Conservation (phyloP, 2,888 invertebrate species). For the Leptinotarsa peninsularis region DNA sequence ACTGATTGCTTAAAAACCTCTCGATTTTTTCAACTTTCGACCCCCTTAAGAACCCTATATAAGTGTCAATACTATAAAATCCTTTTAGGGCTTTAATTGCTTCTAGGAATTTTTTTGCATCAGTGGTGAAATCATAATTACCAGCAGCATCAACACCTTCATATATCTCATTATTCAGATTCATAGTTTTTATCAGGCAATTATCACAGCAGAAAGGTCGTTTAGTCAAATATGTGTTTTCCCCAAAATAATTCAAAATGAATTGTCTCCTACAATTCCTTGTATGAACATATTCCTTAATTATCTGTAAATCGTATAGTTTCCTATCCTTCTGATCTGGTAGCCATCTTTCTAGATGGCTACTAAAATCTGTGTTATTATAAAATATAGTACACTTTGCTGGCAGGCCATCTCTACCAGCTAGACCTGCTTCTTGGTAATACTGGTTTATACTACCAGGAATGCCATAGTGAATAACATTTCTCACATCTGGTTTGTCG, state of each 20-base stretch:
- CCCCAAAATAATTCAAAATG: constrained; percentile 73
- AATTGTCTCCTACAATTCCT: constrained; percentile 71
- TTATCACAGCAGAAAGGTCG: constrained; percentile 73
- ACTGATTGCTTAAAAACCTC: constrained; percentile 49
- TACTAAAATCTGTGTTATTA: constrained; percentile 66
- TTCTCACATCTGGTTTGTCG: constrained; percentile 78
- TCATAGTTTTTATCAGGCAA: constrained; percentile 65
- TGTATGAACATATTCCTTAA: constrained; percentile 70
- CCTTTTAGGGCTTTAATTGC: constrained; percentile 67
- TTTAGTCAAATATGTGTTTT: constrained; percentile 48
- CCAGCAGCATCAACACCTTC: constrained; percentile 64
- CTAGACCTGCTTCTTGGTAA: constrained; percentile 82
- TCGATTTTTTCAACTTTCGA: constrained; percentile 56
- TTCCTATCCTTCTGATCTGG: no score
- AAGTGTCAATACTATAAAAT: constrained; percentile 57
- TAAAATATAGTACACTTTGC: constrained; percentile 72
- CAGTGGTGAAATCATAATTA: constrained; percentile 68
- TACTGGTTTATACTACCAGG: constrained; percentile 78
- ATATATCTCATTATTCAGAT: constrained; percentile 47
- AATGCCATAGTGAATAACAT: constrained; percentile 78
- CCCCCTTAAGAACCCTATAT: constrained; percentile 62
- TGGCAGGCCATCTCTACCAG: constrained; percentile 77
- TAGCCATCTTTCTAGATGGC: constrained; percentile 20
- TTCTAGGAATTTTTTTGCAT: constrained; percentile 68
- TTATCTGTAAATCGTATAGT: constrained; percentile 65